Base-by-base conservation (phyloP, 92 coral and sea anemone genomes). In the Chrysogorgia sp. region DNA sequence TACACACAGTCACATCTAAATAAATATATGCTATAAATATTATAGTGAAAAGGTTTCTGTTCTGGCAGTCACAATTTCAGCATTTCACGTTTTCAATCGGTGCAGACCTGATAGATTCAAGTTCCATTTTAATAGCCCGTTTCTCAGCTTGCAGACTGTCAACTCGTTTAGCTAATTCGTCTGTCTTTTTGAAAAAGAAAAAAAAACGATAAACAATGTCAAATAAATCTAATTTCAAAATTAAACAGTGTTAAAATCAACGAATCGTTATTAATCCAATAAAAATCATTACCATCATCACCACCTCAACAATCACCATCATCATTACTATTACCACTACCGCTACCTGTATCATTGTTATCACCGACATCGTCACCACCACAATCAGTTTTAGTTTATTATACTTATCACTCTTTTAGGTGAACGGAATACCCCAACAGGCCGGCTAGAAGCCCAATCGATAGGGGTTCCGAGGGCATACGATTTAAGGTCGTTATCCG, bases 101-200 rank as follows among this genome's bases (percentile, higher is more conserved):
- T 3, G 87, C 65, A 13, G 76, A 62, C 37, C 87, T 69, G 43
- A 88, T 84, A 10, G 67, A 67, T 33, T 87, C 87, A 10, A 94
- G 89, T 61, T 94, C 98, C 74, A 86, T 86, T 28, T 92, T 81
- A 55, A 94, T 94, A 3, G 97, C 92, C 1, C 89, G 94, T 63
- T 94, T 94, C 67, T 94, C 98, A 0, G 98, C 97, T 33, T 91
- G 94, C 53, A 94, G 70, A 84, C 92, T 91, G 65, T 96, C 98
- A 2, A 94, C 98, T 57, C 90, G 97, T 15, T 74, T 87, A 4
- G 91, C 92, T 14, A 94, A 88, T 49, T 74, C 82, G 45, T 90
- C 84, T 2, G 85, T 89, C 93, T 90, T 71, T 52, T 20, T 34
- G 63, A 45, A 25, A 17, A 17, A 52, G 59, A 52, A 52, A 17